Percentiles rank a stretch among this genome's conserved stretches.
These are phyloP conservation scores for Meiosimyza decipiens DNA, from an alignment of 2,888 invertebrate genomes.

Conservation along the genomic window DNA sequence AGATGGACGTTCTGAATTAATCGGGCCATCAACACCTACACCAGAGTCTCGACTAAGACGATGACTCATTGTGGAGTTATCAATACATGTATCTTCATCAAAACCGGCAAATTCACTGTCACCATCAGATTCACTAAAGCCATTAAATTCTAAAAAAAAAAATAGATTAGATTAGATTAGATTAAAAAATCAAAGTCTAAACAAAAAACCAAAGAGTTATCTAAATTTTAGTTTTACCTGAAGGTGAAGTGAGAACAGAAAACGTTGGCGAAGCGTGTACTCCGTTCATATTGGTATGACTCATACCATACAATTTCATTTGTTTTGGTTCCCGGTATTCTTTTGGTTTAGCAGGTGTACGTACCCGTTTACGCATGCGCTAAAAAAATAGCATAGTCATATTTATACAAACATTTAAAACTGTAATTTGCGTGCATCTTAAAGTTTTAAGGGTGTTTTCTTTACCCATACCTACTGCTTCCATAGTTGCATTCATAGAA, in stretches of 20 bases:
- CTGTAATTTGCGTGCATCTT: too few relatives aligned
- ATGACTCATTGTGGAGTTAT: slow-evolving; percentile 20
- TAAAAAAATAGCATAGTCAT: slow-evolving; percentile 20
- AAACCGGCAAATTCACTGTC: slow-evolving; percentile 46
- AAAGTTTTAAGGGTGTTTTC: too few relatives aligned
- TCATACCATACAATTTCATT: slow-evolving; percentile 38
- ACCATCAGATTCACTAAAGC: slow-evolving; percentile 46
- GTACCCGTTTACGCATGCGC: slow-evolving; percentile 44
- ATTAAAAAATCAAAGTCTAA: not conserved
- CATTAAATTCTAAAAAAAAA: slow-evolving; percentile 47
- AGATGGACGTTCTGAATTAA: slow-evolving; percentile 34
- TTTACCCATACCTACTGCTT: too few relatives aligned
- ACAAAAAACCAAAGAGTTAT: slow-evolving; percentile 1
- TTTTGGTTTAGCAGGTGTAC: slow-evolving; percentile 9
- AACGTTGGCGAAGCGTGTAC: slow-evolving; percentile 43
- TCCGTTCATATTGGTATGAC: slow-evolving; percentile 40
- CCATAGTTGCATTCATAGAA: too few relatives aligned
- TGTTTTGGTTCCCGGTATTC: slow-evolving; percentile 28
- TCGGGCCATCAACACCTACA: slow-evolving; percentile 45
- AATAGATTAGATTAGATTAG: not conserved
- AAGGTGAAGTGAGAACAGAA: slow-evolving; percentile 36
- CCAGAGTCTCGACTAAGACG: slow-evolving; percentile 55
- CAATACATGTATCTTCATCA: slow-evolving; percentile 35
- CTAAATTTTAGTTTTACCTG: slow-evolving; percentile 39
- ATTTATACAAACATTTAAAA: too few relatives aligned